Conservation (phyloP, 2,888 invertebrate genomes). For the Eremobia ochroleuca region DNA sequence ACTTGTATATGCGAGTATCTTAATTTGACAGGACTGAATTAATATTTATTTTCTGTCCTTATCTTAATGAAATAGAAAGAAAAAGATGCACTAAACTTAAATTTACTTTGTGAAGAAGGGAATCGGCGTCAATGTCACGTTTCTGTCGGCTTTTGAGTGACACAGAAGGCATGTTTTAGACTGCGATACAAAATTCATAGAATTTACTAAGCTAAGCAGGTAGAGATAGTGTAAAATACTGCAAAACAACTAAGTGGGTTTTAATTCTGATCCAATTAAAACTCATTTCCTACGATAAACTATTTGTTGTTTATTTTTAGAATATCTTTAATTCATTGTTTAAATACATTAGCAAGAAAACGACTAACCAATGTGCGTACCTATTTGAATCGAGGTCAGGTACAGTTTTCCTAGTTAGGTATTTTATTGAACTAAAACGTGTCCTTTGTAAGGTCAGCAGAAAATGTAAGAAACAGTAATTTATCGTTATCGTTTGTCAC, state of each 20-base stretch:
- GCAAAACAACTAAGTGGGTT: neutral
- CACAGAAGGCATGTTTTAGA: neutral
- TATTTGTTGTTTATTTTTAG: slow-evolving; percentile 27
- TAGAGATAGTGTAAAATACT: neutral
- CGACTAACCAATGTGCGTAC: neutral
- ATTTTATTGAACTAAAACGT: slow-evolving; percentile 27
- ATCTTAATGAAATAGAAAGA: too few species aligned
- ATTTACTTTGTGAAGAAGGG: too few species aligned
- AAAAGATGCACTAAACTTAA: too few species aligned
- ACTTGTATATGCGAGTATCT: too few species aligned
- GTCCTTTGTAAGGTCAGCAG: slow-evolving; percentile 28
- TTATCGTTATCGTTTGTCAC: slow-evolving; percentile 15
- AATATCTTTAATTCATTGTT: slow-evolving; percentile 26
- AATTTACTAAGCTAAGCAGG: neutral
- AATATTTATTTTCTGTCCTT: too few species aligned
- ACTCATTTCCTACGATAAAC: neutral
- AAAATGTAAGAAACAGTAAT: slow-evolving; percentile 10
- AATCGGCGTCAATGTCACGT: too few species aligned
- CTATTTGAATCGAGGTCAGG: slow-evolving; percentile 40
- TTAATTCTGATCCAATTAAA: neutral
- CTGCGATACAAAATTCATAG: neutral
- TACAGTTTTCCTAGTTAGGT: slow-evolving; percentile 45
- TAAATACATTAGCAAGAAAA: slow-evolving; percentile 13
- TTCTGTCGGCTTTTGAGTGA: neutral
- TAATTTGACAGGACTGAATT: too few species aligned